Base-by-base conservation (phyloP, 2,888 invertebrate species). In the Sinhomidia bicolor region DNA sequence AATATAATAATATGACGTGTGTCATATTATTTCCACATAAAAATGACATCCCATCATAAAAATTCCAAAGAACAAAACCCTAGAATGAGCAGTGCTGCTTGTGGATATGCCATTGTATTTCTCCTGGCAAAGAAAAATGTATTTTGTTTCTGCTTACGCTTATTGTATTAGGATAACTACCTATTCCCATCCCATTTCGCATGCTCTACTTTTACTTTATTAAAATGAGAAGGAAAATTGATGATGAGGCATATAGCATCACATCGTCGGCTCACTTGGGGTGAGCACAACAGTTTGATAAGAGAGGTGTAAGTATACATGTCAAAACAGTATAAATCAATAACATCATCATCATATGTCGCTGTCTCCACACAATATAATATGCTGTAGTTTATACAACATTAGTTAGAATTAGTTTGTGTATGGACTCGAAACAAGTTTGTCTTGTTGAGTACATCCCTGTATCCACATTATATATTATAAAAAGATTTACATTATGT, bases 311-410 rank as follows among this genome's bases (percentile, higher is more conserved):
- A 65, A 81, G 81, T 81, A 26, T 81, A n/a, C 81, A 65, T 81
- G 81, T 81, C 81, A 47, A 79, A 79, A 29, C n/a, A 29, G 44
- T 80, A 80, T 44, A 80, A 80, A 80, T 80, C 80, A 80, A 80
- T 80, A 80, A 62, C 44, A 26, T 36, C 62, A 62, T 62, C 62
- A 44, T 60, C 36, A 54, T 54, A 41, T 68, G 36, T 68, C 41
- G 41, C n/a, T 51, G 51, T 76, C 51, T 76, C 29, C 47, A 68
- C 26, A 68, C 36, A 68, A 12, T 76, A 36, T 36, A 36, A 36
- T 20, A 62, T 62, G 29, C 54, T 14, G 10, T 47, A 9, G 47
- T 47, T 47, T 2, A n/a, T n/a, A n/a, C 14, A 47, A 54, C n/a
- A 54, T 54, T 36, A 36, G 7, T 14, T 54, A n/a, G 1, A 54